A percentile compares a stretch with the other conserved stretches of the same genome.
These are phyloP conservation scores for Pteronura brasiliensis DNA, from an alignment of 2,113 vertebrate genomes.

Conservation along the genomic window DNA sequence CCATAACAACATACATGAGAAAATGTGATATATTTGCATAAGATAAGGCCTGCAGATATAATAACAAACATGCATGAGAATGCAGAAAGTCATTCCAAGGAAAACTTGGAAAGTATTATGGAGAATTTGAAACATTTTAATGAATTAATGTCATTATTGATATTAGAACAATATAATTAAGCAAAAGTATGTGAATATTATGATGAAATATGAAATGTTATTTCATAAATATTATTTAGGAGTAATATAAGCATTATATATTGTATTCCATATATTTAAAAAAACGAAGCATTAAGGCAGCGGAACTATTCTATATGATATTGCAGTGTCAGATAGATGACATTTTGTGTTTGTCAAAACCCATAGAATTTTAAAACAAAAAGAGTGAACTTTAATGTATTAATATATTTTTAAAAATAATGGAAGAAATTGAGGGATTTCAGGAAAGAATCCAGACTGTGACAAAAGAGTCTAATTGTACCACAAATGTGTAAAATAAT, in stretches of 20 bases:
- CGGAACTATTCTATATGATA: background rate
- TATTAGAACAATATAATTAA: background rate
- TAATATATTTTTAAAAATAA: background rate
- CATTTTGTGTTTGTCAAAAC: background rate
- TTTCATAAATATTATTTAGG: background rate
- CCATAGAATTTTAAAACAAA: background rate
- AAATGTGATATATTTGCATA: background rate
- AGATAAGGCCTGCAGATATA: background rate
- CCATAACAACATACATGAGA: background rate
- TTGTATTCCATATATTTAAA: background rate
- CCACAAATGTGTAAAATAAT: background rate
- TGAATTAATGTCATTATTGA: background rate
- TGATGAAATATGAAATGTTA: background rate
- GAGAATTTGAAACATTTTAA: background rate
- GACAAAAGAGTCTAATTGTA: background rate
- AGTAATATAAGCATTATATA: background rate
- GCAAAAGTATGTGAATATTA: background rate
- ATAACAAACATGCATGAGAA: background rate
- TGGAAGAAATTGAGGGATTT: background rate
- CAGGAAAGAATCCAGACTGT: background rate
- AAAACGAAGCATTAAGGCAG: background rate
- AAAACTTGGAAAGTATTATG: background rate
- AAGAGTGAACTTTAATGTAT: background rate
- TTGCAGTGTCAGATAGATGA: background rate
- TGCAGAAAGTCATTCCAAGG: background rate